These are phyloP conservation scores for Cephus nigrinus DNA, from an alignment of 2,888 invertebrate species.

Conservation along the genomic window DNA sequence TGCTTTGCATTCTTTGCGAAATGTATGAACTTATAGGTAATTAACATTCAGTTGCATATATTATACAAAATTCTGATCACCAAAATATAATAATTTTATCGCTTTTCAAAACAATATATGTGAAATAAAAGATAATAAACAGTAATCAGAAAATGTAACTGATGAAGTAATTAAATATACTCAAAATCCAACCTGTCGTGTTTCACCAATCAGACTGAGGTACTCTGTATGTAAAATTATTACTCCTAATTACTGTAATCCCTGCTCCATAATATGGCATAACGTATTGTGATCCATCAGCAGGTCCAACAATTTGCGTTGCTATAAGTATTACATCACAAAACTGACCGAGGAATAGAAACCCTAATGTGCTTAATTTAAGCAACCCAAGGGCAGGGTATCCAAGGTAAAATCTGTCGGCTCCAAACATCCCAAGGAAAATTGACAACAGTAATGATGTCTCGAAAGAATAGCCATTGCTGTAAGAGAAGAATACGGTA, in stretches of 20 bases:
- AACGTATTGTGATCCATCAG: slow-evolving; percentile 94
- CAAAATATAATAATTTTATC: neutral
- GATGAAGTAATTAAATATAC: neutral
- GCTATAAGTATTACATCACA: slow-evolving; percentile 95
- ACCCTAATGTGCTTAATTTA: slow-evolving; percentile 95
- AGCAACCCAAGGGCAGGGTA: slow-evolving; percentile 95
- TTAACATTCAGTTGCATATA: neutral
- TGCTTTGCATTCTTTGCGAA: neutral
- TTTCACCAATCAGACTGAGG: slow-evolving; percentile 83
- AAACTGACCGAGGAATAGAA: slow-evolving; percentile 95
- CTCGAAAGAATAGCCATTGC: slow-evolving; percentile 95
- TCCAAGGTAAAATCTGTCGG: slow-evolving; percentile 98
- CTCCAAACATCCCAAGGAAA: slow-evolving; percentile 97
- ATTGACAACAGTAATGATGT: slow-evolving; percentile 92
- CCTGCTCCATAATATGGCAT: slow-evolving; percentile 94
- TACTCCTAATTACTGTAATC: slow-evolving; percentile 81
- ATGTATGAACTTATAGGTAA: neutral
- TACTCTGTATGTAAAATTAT: slow-evolving; percentile 86
- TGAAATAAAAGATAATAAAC: neutral
- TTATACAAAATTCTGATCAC: neutral
- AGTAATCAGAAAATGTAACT: neutral
- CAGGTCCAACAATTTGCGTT: slow-evolving; percentile 93
- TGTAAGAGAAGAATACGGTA: slow-evolving; percentile 63
- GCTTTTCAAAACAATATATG: neutral
- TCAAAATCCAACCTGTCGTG: slow-evolving; percentile 38